A percentile compares a stretch with the other conserved stretches of the same genome.
Conservation (phyloP, 2,113 vertebrate genomes). For the Myiozetetes cayanensis region DNA sequence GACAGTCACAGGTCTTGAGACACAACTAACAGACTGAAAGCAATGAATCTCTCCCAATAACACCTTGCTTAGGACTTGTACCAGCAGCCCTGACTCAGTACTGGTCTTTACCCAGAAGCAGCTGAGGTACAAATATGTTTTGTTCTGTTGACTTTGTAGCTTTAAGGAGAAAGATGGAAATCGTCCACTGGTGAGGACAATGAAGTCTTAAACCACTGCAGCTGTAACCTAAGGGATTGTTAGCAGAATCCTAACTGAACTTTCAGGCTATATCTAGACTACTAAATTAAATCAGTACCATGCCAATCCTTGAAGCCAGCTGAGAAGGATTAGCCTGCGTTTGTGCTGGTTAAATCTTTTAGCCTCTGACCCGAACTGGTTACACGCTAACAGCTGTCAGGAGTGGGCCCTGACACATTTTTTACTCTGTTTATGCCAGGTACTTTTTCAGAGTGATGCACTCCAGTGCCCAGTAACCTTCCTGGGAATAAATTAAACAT, state of each 20-base stretch:
- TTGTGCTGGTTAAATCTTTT: neutral
- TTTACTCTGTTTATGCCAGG: neutral
- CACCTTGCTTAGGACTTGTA: neutral
- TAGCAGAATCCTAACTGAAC: neutral
- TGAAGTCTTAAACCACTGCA: neutral
- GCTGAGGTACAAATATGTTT: neutral
- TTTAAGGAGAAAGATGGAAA: neutral
- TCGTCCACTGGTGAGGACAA: neutral
- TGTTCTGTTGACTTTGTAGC: neutral
- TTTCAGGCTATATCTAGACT: neutral
- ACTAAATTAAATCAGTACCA: neutral
- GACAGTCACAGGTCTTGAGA: neutral
- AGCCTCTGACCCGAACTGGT: neutral
- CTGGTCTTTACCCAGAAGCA: neutral
- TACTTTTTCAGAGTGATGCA: neutral
- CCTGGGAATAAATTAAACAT: neutral
- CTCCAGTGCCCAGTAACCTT: neutral
- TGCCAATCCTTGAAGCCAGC: neutral
- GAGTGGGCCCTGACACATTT: neutral
- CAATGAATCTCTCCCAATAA: neutral
- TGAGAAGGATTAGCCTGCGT: neutral
- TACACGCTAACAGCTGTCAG: accelerated
- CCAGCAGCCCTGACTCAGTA: neutral
- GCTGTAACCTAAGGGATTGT: neutral
- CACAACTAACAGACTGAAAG: neutral